Percentiles rank a stretch among this genome's conserved stretches.
Conservation (phyloP, 2,797 vertebrate species). For the Rhynchonycteris naso region DNA sequence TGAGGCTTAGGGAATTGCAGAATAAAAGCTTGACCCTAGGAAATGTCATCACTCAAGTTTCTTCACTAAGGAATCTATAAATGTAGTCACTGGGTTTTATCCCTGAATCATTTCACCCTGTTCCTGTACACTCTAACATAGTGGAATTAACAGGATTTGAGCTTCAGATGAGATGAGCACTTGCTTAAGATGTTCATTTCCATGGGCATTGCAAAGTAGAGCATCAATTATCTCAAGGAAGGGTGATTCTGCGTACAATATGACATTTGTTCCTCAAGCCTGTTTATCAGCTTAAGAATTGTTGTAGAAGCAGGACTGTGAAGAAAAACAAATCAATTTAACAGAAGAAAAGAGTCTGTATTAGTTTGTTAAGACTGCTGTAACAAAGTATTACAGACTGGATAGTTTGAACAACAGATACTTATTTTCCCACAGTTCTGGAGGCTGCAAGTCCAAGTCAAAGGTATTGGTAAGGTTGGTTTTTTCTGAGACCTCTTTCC, state of each 20-base stretch:
- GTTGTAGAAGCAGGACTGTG: not conserved
- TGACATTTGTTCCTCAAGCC: not conserved
- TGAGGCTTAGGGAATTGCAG: not conserved
- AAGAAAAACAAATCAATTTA: not conserved
- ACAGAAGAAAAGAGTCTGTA: not conserved
- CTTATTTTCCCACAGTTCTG: not conserved
- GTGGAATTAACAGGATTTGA: no score
- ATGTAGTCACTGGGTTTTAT: not conserved
- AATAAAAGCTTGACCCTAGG: not conserved
- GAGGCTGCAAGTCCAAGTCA: not conserved
- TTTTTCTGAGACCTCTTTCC: not conserved
- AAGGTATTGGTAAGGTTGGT: not conserved
- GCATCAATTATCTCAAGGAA: not conserved
- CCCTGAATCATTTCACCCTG: not conserved
- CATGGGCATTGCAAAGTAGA: not conserved
- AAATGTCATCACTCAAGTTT: not conserved
- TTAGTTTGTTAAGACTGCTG: not conserved
- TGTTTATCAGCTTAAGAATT: not conserved
- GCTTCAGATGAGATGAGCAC: not conserved
- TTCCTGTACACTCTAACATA: no score
- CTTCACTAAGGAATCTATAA: not conserved
- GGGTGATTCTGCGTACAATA: rapidly evolving
- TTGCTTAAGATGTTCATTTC: not conserved
- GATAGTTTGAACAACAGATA: not conserved
- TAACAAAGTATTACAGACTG: not conserved